Base-by-base conservation (phyloP, 2,113 vertebrate species). In the Channa argus region DNA sequence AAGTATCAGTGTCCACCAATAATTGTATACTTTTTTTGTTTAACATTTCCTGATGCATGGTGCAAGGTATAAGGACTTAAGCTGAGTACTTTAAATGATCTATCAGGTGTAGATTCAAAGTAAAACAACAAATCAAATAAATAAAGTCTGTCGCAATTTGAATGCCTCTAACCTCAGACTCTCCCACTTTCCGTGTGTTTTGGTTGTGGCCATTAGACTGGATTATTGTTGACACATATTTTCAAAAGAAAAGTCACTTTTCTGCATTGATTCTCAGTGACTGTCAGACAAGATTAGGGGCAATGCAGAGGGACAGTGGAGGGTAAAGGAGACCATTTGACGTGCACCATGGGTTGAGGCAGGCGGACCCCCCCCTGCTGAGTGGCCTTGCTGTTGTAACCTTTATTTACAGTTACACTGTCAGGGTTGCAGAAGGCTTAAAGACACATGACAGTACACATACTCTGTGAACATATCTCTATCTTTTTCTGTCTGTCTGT, bases 331-430 rank as follows among this genome's bases (percentile, higher is more conserved):
- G 66, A 82, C 54, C 54, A 34, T 80, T 81, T 86, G 83, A 90
- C 69, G 63, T 81, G 73, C 65, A 79, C 83, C 62, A 36, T 54
- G 76, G 87, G 71, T 64, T 58, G 64, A 78, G 80, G 69, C 76
- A 74, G 74, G 74, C 78, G 51, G 83, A 86, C 77, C 84, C 78
- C 84, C 84, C 77, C 92, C 89, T 88, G 91, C 92, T 76, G 83
- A 79, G 84, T 81, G 85, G 85, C 82, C 84, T 89, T 61, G 63
- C 89, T 89, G 85, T 90, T 71, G 63, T 85, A 92, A 86, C 85
- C 88, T 91, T 91, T 93, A 91, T 92, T 92, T 92, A 91, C 86
- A 88, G 73, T 68, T 65, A 60, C 78, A 85, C 71, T 88, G 91
- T 89, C 90, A 92, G 79, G 63, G 47, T 71, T 88, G 83, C 90